Conservation (phyloP, 1,140 invertebrate species). For the Megalopta genalis region DNA sequence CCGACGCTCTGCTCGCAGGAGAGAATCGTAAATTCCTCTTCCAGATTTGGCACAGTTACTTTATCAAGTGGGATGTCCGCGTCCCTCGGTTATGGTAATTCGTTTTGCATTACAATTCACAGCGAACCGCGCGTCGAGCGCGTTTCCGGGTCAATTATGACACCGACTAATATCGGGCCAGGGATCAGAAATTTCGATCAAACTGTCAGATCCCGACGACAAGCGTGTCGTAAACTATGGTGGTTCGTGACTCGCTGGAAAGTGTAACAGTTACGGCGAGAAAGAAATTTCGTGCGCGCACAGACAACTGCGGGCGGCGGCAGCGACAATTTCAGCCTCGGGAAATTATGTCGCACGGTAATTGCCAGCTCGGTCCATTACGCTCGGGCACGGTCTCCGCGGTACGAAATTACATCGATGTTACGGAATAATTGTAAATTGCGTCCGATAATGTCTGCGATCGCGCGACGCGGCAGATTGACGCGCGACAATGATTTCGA, state of each 20-base stretch:
- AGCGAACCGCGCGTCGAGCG: no score
- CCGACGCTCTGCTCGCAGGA: no score
- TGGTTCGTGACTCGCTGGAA: neutral
- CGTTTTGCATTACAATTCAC: no score
- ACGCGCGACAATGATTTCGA: constrained; percentile 18
- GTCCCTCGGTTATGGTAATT: no score
- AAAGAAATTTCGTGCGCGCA: neutral
- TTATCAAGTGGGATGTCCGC: no score
- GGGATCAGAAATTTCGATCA: neutral
- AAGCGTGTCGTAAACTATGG: neutral
- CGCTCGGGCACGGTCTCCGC: neutral
- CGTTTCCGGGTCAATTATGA: no score
- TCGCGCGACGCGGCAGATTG: neutral
- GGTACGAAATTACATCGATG: neutral
- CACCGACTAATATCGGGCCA: no score
- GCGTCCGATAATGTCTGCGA: neutral
- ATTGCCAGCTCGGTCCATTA: constrained; percentile 4
- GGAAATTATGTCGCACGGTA: neutral
- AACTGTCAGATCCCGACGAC: neutral
- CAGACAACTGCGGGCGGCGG: neutral
- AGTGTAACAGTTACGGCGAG: neutral
- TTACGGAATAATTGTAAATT: constrained; percentile 25
- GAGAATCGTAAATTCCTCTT: no score
- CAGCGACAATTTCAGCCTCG: neutral
- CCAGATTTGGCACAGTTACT: no score